A percentile compares a stretch with the other conserved stretches of the same genome.
These are phyloP conservation scores for Lochmaea capreae DNA, from an alignment of 2,888 invertebrate genomes.

Conservation along the genomic window DNA sequence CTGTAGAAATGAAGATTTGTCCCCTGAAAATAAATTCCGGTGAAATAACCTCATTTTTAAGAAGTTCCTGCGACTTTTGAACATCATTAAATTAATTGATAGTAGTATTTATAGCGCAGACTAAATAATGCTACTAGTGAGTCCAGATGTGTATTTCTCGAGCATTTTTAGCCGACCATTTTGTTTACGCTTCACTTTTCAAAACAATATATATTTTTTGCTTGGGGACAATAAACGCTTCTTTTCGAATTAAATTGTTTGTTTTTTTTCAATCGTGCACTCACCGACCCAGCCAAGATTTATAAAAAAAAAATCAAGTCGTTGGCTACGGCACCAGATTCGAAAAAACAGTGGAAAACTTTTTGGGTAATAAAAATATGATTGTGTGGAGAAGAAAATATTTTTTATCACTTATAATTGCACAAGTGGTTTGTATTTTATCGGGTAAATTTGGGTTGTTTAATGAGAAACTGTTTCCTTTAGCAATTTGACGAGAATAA, in stretches of 20 bases:
- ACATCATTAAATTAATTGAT: conserved; percentile 63
- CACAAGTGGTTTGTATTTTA: no score
- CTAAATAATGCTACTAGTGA: conserved; percentile 58
- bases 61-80: conserved; percentile 59
- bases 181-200: conserved; percentile 50
- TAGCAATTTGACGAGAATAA: no score
- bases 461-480: no score
- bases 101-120: conserved; percentile 63
- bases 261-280: conserved; percentile 7
- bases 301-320: neutral
- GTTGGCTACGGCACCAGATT: no score
- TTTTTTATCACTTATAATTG: no score
- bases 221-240: conserved; percentile 18
- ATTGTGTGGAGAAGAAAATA: no score
- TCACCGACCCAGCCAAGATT: neutral
- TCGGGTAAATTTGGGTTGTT: no score
- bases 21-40: conserved; percentile 52
- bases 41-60: conserved; percentile 59
- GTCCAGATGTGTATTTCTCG: conserved; percentile 55
- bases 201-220: conserved; percentile 43
- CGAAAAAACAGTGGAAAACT: no score
- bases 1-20: conserved; percentile 12
- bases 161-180: conserved; percentile 55
- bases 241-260: conserved; percentile 13
- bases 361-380: no score